Conservation (phyloP, 2,797 vertebrate genomes). For the Lacerta bilineata region DNA sequence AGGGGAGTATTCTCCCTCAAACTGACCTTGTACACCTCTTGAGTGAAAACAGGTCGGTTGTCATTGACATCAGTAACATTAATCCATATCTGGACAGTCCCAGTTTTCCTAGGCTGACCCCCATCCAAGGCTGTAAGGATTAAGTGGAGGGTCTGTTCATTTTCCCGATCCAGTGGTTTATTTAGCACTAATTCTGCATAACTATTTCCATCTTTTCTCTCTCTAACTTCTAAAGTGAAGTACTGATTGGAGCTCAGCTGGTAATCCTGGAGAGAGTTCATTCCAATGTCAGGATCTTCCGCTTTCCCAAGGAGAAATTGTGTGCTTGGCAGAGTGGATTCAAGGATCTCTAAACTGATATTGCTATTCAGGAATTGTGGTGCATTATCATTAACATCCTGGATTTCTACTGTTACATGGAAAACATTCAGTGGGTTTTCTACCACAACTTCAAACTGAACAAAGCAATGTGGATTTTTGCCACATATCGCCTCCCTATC, state of each 20-base stretch:
- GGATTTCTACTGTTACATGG: constrained; percentile 73
- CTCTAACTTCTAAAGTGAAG: constrained; percentile 77
- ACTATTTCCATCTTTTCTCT: constrained; percentile 73
- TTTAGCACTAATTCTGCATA: constrained; percentile 78
- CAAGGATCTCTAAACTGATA: constrained; percentile 76
- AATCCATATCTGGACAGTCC: constrained; percentile 71
- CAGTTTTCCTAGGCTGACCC: constrained; percentile 75
- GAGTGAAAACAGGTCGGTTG: constrained; percentile 77
- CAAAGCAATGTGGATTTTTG: constrained; percentile 75
- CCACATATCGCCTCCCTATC: constrained; percentile 82
- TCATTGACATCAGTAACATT: constrained; percentile 76
- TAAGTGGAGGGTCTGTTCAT: constrained; percentile 51
- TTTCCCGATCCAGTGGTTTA: constrained; percentile 74
- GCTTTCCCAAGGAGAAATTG: constrained; percentile 78
- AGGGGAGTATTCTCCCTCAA: constrained; percentile 72
- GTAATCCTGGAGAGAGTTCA: constrained; percentile 79
- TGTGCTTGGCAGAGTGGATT: constrained; percentile 70
- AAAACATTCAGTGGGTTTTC: constrained; percentile 85
- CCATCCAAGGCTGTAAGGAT: constrained; percentile 76
- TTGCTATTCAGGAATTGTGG: constrained; percentile 76
- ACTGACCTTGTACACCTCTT: constrained; percentile 72
- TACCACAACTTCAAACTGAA: constrained; percentile 82
- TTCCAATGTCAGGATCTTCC: constrained; percentile 78
- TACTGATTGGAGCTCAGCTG: constrained; percentile 72
- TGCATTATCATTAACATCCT: constrained; percentile 80